Evolutionary conservation across 2,888 invertebrate species (phyloP).

Genomic region (Pachycephus smyrnensis): DNA sequence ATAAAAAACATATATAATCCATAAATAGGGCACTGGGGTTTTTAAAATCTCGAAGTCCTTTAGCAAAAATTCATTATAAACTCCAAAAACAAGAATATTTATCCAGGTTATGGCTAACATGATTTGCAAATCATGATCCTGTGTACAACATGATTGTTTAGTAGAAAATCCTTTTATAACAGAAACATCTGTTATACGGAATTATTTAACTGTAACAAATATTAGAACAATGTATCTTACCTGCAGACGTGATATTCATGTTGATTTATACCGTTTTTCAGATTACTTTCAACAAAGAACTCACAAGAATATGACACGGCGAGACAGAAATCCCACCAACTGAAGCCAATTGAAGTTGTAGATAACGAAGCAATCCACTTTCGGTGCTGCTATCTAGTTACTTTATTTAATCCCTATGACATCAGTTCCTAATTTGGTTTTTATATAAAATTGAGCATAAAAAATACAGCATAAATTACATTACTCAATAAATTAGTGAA

Average conservation of each 20-base stretch:
- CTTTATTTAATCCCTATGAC: background rate
- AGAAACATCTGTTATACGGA: background rate
- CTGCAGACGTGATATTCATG: slow-evolving; percentile 68
- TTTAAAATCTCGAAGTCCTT: background rate
- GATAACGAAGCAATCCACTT: background rate
- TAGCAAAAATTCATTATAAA: background rate
- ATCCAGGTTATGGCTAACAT: slow-evolving; percentile 51
- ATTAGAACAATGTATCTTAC: slow-evolving; percentile 38
- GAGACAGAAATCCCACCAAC: slow-evolving; percentile 25
- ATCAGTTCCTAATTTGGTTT: background rate
- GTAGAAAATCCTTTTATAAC: background rate
- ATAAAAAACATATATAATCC: slow-evolving; percentile 8
- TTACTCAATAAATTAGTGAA: background rate
- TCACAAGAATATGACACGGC: slow-evolving; percentile 21
- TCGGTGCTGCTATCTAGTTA: background rate
- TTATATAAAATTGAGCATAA: background rate
- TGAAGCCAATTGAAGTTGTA: slow-evolving; percentile 29
- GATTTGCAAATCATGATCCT: slow-evolving; percentile 58
- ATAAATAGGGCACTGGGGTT: background rate
- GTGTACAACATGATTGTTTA: slow-evolving; percentile 11
- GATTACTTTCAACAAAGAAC: slow-evolving; percentile 21
- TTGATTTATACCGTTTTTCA: slow-evolving; percentile 30
- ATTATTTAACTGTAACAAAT: background rate
- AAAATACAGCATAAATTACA: background rate
- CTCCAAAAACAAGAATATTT: slow-evolving; percentile 8